Conservation (phyloP, 2,797 vertebrate species). For the Melanotaenia boesemani region DNA sequence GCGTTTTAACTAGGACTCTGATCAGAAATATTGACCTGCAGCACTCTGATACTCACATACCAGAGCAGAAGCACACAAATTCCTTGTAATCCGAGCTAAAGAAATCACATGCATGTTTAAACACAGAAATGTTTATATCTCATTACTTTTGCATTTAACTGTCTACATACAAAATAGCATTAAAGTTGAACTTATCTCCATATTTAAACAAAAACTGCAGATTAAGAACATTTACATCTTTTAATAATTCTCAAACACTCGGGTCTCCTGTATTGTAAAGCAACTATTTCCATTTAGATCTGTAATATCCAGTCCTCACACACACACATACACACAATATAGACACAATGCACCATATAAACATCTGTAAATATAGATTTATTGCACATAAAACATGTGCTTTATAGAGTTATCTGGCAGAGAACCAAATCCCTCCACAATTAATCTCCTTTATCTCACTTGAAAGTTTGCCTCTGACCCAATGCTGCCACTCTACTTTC, state of each 20-base stretch:
- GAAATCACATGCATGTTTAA: slow-evolving; percentile 22
- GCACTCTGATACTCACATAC: slow-evolving; percentile 24
- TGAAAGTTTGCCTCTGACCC: slow-evolving; percentile 53
- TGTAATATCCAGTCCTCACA: background rate
- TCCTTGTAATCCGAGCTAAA: slow-evolving; percentile 4
- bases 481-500: slow-evolving; percentile 23
- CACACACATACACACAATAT: background rate
- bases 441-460: slow-evolving; percentile 44
- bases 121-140: background rate
- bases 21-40: slow-evolving; percentile 31
- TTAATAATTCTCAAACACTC: background rate
- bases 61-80: slow-evolving; percentile 24
- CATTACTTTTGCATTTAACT: background rate
- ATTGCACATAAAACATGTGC: slow-evolving; percentile 10
- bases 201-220: slow-evolving; percentile 6
- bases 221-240: background rate
- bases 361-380: slow-evolving; percentile 27
- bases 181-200: slow-evolving; percentile 2
- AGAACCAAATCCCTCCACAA: slow-evolving; percentile 38
- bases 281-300: background rate
- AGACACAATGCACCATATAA: background rate
- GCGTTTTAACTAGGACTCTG: background rate
- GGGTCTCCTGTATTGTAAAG: slow-evolving; percentile 1
- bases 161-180: too few species aligned
- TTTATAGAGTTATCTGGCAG: slow-evolving; percentile 15